Base-by-base conservation (phyloP, 2,888 invertebrate species). In the Axea sp. region DNA sequence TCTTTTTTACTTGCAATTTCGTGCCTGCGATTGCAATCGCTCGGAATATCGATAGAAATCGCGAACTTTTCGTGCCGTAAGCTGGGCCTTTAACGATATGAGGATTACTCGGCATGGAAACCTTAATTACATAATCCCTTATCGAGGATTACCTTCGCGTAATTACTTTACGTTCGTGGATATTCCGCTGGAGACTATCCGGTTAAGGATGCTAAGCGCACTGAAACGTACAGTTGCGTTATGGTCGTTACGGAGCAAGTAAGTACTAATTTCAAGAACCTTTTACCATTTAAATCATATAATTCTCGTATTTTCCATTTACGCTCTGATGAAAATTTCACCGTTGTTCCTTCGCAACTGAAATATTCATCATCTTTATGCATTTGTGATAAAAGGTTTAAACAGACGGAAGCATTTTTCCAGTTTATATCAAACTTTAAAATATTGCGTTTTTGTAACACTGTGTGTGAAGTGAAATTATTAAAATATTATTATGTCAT, bases 161-260 rank as follows among this genome's bases (percentile, higher is more conserved):
- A 75, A 75, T 75, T 75, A 71, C 75, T 75, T 75, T 75, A 71
- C 75, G 75, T 75, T 60, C 57, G 35, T 60, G 60, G 74, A 74
- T 74, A 69, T 69, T 71, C 43, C 49, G 39, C 37, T 14, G 55
- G 51, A 59, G 74, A 65, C 59, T 65, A 69, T 75, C 55, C 72
- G 43, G 55, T 64, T 57, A 53, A 53, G 30, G 35, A 35, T 28
- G 64, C 51, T 30, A 39, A 64, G 49, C 15, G 51, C 59, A 59
- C 35, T 45, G 72, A 26, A 69, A 69, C 64, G 51, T 47, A 39
- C 28, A 31, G 53, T 30, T 59, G 49, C 51, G 43, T 64, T 64
- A 39, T 31, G 45, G 1, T 39, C 30, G 45, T 53, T 60, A n/a
- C 15, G 28, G 26, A 19, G 24, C 31, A 35, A n/a, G n/a, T 49